Conservation (phyloP, 2,113 vertebrate genomes). For the Pseudorhombus dupliciocellatus region DNA sequence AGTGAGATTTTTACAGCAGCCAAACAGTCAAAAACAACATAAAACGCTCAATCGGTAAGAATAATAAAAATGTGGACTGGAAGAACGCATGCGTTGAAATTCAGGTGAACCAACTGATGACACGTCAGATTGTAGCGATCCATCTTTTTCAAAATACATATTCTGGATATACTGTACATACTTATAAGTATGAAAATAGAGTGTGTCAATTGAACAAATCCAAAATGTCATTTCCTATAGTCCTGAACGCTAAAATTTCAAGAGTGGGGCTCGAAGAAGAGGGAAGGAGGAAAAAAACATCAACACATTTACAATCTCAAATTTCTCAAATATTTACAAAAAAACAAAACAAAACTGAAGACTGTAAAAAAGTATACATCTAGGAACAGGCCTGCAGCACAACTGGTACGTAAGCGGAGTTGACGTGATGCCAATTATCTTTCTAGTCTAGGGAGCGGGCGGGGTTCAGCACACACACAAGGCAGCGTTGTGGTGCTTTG, state of each 20-base stretch:
- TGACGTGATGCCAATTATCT: constrained; percentile 21
- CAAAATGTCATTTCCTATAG: constrained; percentile 24
- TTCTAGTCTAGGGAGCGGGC: not conserved
- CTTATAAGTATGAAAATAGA: constrained; percentile 70
- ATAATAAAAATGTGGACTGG: constrained; percentile 16
- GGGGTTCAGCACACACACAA: constrained; percentile 77
- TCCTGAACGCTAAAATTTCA: constrained; percentile 29
- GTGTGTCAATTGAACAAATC: constrained; percentile 34
- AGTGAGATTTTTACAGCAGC: not conserved
- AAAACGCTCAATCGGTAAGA: constrained; percentile 20
- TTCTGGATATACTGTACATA: constrained; percentile 60
- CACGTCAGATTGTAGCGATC: constrained; percentile 27
- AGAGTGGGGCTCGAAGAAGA: not conserved
- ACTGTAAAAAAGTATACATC: constrained; percentile 64
- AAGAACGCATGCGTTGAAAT: constrained; percentile 22
- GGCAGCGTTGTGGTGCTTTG: constrained; percentile 70
- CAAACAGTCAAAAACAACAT: constrained; percentile 12
- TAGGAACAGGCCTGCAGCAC: constrained; percentile 37
- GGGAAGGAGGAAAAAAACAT: constrained; percentile 21
- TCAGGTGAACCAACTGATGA: constrained; percentile 2
- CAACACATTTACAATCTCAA: constrained; percentile 56
- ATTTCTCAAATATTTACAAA: constrained; percentile 67
- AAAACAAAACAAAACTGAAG: not conserved
- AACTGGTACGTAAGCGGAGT: constrained; percentile 27
- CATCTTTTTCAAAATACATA: constrained; percentile 51